phyloP scores from a whole-genome alignment of 2,888 invertebrate species.

The Synanthedon tipuliformis region DNA sequence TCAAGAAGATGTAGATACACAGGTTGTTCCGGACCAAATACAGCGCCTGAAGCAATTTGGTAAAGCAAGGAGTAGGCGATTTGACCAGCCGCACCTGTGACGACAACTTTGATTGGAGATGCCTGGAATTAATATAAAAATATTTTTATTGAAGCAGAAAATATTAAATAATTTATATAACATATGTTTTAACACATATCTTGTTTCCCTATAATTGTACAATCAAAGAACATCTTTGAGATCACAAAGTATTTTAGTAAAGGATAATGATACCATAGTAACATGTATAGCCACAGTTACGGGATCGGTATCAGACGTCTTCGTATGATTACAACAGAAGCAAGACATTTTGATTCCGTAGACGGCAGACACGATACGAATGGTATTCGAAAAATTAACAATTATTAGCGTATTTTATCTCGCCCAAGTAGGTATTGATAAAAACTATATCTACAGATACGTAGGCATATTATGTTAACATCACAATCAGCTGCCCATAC shows the following conservation, averaged over 20 bases:
- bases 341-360: conserved; percentile 14
- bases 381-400: neutral
- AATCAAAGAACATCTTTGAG: neutral
- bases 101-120: conserved; percentile 90
- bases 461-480: no score
- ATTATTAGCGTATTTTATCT: neutral
- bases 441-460: conserved; percentile 2
- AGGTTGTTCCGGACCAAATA: conserved; percentile 91
- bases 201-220: neutral
- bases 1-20: conserved; percentile 92
- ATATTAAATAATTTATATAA: neutral
- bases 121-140: conserved; percentile 59
- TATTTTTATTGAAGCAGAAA: no score
- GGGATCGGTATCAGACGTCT: conserved; percentile 12
- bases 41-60: conserved; percentile 94
- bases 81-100: conserved; percentile 99
- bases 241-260: neutral
- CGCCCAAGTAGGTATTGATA: conserved; percentile 1
- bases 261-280: conserved; percentile 19
- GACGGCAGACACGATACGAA: neutral
- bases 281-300: conserved; percentile 14
- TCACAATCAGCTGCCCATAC: neutral
- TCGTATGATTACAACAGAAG: conserved; percentile 24
- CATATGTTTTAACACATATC: neutral
- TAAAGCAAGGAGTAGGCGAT: conserved; percentile 97